Percentiles rank a stretch among this genome's conserved stretches.
These are phyloP conservation scores for Papilio glaucus DNA, from an alignment of 1,140 invertebrate genomes.

Conservation along the genomic window DNA sequence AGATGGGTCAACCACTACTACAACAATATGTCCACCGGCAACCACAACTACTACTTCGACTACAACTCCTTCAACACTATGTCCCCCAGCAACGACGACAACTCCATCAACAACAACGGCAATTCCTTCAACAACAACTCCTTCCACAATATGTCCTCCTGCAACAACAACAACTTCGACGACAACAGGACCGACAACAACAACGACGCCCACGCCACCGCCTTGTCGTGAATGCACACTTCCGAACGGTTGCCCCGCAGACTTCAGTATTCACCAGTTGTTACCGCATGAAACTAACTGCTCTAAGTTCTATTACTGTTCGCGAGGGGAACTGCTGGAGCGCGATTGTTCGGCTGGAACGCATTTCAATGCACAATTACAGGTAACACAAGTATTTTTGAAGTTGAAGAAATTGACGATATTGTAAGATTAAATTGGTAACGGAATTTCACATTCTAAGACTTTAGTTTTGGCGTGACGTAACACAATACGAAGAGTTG, in stretches of 20 bases:
- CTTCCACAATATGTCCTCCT: slow-evolving; percentile 6
- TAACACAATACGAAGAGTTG: too few relatives aligned
- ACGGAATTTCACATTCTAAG: too few relatives aligned
- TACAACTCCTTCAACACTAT: not conserved
- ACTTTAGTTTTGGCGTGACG: too few relatives aligned
- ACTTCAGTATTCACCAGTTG: slow-evolving; percentile 48
- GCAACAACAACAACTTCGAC: not conserved
- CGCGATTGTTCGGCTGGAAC: slow-evolving; percentile 17
- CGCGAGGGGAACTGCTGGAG: slow-evolving; percentile 29
- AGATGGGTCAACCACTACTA: not conserved
- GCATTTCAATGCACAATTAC: slow-evolving; percentile 35
- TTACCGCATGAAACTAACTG: slow-evolving; percentile 80
- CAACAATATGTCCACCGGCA: slow-evolving; percentile 27
- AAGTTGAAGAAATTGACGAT: not conserved
- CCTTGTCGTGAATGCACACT: not conserved
- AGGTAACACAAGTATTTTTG: not conserved
- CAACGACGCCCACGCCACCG: slow-evolving; percentile 36
- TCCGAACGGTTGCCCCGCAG: slow-evolving; percentile 39
- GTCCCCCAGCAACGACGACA: not conserved
- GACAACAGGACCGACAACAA: not conserved
- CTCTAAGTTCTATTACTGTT: slow-evolving; percentile 81
- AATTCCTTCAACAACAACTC: not conserved
- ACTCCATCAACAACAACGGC: slow-evolving; percentile 8
- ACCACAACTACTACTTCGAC: slow-evolving; percentile 37
- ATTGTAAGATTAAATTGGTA: too few relatives aligned